Conservation (phyloP, 1,140 invertebrate genomes). For the Parasteatoda tepidariorum region DNA sequence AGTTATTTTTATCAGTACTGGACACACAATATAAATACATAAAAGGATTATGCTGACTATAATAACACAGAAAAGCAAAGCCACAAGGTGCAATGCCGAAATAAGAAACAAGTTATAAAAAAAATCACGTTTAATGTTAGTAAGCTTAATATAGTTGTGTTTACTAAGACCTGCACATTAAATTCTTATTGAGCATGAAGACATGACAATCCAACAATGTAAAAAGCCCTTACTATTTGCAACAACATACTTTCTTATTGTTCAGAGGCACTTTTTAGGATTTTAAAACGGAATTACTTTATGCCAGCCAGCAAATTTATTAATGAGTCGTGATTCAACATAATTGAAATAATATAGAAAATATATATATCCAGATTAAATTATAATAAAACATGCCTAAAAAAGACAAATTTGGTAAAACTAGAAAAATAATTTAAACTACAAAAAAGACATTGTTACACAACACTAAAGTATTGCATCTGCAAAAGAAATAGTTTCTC, state of each 20-base stretch:
- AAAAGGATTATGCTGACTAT: not conserved
- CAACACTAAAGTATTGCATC: slow-evolving; percentile 59
- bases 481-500: slow-evolving; percentile 28
- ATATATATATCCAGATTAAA: slow-evolving; percentile 23
- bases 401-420: slow-evolving; percentile 22
- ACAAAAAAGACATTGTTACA: slow-evolving; percentile 44
- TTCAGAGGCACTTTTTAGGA: not conserved
- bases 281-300: not conserved
- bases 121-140: not conserved
- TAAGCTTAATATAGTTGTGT: not conserved
- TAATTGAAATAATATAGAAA: not conserved
- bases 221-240: not conserved
- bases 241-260: not conserved
- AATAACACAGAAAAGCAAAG: not conserved
- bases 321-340: no score
- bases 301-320: no score
- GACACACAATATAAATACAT: not conserved
- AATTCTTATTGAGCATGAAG: not conserved
- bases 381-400: slow-evolving; percentile 9
- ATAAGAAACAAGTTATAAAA: not conserved
- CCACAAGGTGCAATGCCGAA: not conserved
- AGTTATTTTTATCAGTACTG: not conserved
- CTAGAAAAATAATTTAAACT: slow-evolving; percentile 56
- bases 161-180: not conserved
- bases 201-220: not conserved